These are phyloP conservation scores for Athalia rosae DNA, from an alignment of 2,888 invertebrate species.

Conservation along the genomic window DNA sequence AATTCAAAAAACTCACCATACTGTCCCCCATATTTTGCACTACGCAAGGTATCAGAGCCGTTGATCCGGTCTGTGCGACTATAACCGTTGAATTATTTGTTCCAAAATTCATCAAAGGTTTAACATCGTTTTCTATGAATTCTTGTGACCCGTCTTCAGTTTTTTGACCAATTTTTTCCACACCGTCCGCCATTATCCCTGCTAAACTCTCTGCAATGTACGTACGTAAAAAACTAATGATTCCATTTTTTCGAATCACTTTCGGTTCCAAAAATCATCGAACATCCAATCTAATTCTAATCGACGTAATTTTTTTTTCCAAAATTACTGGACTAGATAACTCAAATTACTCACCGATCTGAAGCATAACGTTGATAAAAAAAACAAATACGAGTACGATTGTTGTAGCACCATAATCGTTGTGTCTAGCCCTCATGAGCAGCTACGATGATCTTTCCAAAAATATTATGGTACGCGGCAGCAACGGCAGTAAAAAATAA, in stretches of 20 bases:
- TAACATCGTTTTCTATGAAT: slow-evolving; percentile 49
- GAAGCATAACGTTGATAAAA: slow-evolving; percentile 34
- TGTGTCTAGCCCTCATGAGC: slow-evolving; percentile 41
- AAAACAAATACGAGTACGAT: slow-evolving; percentile 36
- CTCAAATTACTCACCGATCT: slow-evolving; percentile 37
- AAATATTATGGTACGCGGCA: slow-evolving; percentile 15
- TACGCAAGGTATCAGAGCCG: slow-evolving; percentile 88
- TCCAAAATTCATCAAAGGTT: slow-evolving; percentile 85
- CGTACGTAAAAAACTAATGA: not conserved
- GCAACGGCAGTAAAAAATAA: not conserved
- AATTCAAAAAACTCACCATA: slow-evolving; percentile 80
- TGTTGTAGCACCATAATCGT: slow-evolving; percentile 36
- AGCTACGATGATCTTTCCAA: slow-evolving; percentile 11
- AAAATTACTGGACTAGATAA: too few relatives aligned
- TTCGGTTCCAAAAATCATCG: too few relatives aligned
- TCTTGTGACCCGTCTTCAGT: slow-evolving; percentile 19
- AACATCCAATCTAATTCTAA: too few relatives aligned
- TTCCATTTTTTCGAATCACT: too few relatives aligned
- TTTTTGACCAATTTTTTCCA: slow-evolving; percentile 18
- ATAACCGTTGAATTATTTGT: slow-evolving; percentile 89
- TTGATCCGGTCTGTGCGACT: slow-evolving; percentile 89
- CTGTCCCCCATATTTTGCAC: slow-evolving; percentile 92
- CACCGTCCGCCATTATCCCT: slow-evolving; percentile 37
- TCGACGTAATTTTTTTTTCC: too few relatives aligned
- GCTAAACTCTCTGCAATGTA: slow-evolving; percentile 44